These are phyloP conservation scores for Holothuria leucospilota DNA, from an alignment of 53 echinoderm and acorn worm genomes.

Conservation along the genomic window DNA sequence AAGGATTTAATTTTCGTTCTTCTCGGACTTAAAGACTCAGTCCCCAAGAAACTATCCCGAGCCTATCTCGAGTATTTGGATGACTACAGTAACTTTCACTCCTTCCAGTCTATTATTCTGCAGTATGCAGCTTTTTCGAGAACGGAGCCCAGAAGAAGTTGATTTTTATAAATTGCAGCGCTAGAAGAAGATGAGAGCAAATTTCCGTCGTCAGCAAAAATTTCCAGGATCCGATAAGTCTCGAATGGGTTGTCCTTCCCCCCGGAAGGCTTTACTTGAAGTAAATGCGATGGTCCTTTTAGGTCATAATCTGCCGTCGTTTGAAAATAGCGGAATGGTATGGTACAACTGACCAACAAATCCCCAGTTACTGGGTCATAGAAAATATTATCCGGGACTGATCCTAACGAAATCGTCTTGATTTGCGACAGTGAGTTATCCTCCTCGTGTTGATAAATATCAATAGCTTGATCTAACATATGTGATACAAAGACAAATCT, in stretches of 20 bases:
- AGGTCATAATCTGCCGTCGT: neutral
- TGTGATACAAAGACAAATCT: constrained; percentile 30
- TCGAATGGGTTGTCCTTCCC: neutral
- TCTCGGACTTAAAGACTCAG: too few species aligned
- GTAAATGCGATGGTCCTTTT: constrained; percentile 16
- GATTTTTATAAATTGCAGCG: constrained; percentile 1
- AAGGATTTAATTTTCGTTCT: too few species aligned
- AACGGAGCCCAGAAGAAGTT: constrained; percentile 11
- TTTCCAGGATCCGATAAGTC: neutral
- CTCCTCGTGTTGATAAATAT: neutral
- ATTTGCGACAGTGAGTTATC: neutral
- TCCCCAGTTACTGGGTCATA: constrained; percentile 27
- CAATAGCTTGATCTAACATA: constrained; percentile 16
- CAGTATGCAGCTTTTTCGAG: constrained; percentile 28
- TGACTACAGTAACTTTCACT: too few species aligned
- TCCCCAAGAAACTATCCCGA: too few species aligned
- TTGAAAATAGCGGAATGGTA: constrained; percentile 7
- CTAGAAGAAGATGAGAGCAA: constrained; percentile 1
- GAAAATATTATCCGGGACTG: constrained; percentile 13
- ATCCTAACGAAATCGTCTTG: neutral
- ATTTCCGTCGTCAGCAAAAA: constrained; percentile 36
- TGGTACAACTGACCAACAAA: neutral
- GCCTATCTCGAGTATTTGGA: too few species aligned
- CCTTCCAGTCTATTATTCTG: neutral
- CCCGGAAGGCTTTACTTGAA: constrained; percentile 12